Conservation (phyloP, 2,113 vertebrate genomes). For the Engystomops pustulosus region DNA sequence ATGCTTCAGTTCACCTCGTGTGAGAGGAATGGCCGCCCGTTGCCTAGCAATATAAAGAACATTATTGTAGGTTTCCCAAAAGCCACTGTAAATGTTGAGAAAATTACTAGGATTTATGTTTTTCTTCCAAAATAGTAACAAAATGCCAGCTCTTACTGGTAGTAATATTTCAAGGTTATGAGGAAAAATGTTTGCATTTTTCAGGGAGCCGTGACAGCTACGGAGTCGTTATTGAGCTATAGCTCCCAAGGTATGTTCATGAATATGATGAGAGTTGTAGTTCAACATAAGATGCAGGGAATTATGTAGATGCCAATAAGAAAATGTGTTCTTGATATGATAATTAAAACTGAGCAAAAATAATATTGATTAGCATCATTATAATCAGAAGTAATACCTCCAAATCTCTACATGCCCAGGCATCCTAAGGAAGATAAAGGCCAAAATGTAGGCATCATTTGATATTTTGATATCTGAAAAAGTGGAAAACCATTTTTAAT, state of each 20-base stretch:
- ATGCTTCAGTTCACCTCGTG: slow-evolving; percentile 74
- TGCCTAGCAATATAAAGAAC: slow-evolving; percentile 71
- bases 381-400: neutral
- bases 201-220: slow-evolving; percentile 9
- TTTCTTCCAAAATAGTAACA: slow-evolving; percentile 50
- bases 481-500: too few relatives aligned
- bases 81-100: neutral
- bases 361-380: neutral
- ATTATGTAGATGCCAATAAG: neutral
- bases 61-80: slow-evolving; percentile 30
- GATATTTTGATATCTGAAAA: too few relatives aligned
- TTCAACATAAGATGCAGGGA: neutral
- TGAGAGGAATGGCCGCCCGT: slow-evolving; percentile 61
- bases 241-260: neutral
- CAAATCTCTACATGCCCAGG: too few relatives aligned
- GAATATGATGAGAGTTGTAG: neutral
- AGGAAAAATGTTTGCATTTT: slow-evolving; percentile 31
- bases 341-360: neutral
- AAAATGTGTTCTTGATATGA: neutral
- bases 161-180: slow-evolving; percentile 46
- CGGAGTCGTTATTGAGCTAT: neutral
- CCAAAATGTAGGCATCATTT: too few relatives aligned
- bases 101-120: slow-evolving; percentile 48
- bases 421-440: too few relatives aligned
- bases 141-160: slow-evolving; percentile 46